These are phyloP conservation scores for Lagopus muta DNA, from an alignment of 2,113 vertebrate genomes.

Conservation along the genomic window DNA sequence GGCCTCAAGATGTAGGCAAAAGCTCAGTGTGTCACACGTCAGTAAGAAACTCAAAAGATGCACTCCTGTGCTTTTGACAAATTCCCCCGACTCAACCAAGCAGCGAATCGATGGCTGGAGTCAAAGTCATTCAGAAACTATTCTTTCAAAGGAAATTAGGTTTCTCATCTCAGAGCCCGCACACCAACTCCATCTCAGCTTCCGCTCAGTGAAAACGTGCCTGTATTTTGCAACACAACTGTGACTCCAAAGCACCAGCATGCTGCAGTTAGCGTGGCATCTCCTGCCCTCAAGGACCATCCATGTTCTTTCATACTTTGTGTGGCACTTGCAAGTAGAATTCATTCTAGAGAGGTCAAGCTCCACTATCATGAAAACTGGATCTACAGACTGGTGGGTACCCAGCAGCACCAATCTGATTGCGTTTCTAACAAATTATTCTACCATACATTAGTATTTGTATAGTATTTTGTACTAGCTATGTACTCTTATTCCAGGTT, in stretches of 20 bases:
- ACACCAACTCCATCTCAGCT: neutral
- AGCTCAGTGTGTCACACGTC: neutral
- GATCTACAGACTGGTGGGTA: neutral
- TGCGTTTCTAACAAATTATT: neutral
- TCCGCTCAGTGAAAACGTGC: neutral
- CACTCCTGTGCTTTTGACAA: rapidly evolving
- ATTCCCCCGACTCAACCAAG: neutral
- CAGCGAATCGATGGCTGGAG: neutral
- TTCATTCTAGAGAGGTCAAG: rapidly evolving
- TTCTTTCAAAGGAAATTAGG: neutral
- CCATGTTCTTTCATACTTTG: rapidly evolving
- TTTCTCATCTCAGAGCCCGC: neutral
- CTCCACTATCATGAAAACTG: neutral
- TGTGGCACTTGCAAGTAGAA: neutral
- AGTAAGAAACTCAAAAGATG: neutral
- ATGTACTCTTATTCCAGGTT: neutral
- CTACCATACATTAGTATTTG: neutral
- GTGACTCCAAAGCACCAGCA: rapidly evolving
- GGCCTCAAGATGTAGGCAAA: neutral
- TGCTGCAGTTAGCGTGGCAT: rapidly evolving
- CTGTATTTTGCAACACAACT: neutral
- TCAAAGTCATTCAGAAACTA: neutral
- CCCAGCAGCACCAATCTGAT: neutral
- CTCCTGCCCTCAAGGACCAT: neutral
- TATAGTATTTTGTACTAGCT: too few species aligned